These are phyloP conservation scores for Linurgus olivaceus DNA, from an alignment of 2,797 vertebrate species.

Conservation along the genomic window DNA sequence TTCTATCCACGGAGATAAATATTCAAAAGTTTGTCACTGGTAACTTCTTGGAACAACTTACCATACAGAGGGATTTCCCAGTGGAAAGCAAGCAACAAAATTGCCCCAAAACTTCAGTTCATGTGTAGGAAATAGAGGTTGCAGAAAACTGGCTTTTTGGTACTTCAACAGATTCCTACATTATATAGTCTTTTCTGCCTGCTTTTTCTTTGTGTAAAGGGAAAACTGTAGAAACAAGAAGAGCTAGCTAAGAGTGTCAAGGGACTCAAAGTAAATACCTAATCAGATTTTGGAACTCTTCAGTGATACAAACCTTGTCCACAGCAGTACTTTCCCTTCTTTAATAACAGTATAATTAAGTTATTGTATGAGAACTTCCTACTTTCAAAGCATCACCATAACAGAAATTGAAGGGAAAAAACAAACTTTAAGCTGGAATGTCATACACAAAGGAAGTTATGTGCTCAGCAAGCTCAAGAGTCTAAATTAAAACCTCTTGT, in stretches of 20 bases:
- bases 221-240: not conserved
- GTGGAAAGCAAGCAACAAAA: not conserved
- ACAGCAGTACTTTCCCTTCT: not conserved
- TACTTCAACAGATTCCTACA: not conserved
- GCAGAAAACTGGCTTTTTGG: not conserved
- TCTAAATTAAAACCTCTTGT: conserved; percentile 13
- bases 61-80: not conserved
- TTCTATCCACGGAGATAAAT: not conserved
- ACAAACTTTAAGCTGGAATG: not conserved
- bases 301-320: not conserved
- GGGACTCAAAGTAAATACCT: not conserved
- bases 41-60: not conserved
- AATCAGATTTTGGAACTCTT: not conserved
- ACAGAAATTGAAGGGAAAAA: not conserved
- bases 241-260: not conserved
- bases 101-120: not conserved
- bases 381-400: not conserved
- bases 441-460: not conserved
- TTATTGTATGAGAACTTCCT: not conserved
- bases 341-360: not conserved
- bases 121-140: not conserved
- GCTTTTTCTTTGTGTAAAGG: not conserved
- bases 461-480: not conserved
- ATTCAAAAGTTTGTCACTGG: not conserved
- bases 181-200: not conserved